Percentiles rank a stretch among this genome's conserved stretches.
These are phyloP conservation scores for Myathropa florea DNA, from an alignment of 2,888 invertebrate species.

Conservation along the genomic window DNA sequence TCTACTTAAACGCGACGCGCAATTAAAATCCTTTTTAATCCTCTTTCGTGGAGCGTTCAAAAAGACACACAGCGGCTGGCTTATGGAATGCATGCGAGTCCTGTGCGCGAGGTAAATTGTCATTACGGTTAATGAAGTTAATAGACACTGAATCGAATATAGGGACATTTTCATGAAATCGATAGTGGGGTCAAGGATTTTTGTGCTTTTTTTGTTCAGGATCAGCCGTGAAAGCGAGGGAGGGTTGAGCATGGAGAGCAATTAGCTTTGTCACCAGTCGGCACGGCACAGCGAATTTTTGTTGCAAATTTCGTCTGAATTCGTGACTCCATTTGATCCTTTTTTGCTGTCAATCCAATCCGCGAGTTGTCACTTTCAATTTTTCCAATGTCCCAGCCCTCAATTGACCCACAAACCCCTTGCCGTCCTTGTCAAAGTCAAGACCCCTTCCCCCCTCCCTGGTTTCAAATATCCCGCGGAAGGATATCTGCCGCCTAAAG, in stretches of 20 bases:
- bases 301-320: no score
- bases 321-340: no score
- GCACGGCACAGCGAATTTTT: no score
- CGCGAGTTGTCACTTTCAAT: no score
- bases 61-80: slow-evolving; percentile 2
- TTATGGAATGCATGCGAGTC: slow-evolving; percentile 4
- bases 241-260: background rate
- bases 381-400: no score
- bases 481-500: background rate
- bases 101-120: slow-evolving; percentile 8
- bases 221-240: background rate
- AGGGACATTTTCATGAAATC: background rate
- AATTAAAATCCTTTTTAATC: slow-evolving; percentile 52
- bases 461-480: no score
- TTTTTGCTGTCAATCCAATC: no score
- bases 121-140: slow-evolving; percentile 13
- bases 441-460: no score
- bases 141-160: slow-evolving; percentile 12
- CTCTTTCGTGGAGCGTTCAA: slow-evolving; percentile 30
- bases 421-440: no score
- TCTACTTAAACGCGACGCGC: slow-evolving; percentile 23
- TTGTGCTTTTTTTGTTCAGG: background rate
- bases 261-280: no score
- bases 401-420: no score
- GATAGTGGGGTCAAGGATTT: background rate